Base-by-base conservation (phyloP, 1,140 invertebrate species). In the Hycleus phaleratus region DNA sequence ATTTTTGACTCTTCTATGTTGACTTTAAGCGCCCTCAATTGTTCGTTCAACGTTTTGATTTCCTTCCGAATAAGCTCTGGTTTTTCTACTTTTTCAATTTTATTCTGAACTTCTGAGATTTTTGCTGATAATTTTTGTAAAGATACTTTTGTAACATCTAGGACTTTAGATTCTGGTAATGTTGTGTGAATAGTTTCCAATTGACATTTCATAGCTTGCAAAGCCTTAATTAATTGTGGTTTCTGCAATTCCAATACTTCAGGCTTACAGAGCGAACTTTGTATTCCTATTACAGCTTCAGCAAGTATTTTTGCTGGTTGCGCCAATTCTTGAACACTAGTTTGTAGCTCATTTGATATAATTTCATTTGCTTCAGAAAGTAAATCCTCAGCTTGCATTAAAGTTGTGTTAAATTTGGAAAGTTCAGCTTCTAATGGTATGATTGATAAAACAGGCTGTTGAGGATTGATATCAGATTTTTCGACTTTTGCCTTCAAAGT, bases 141-240 rank as follows among this genome's bases (percentile, higher is more conserved):
- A 38, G 38, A 12, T 9, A 38, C 12, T 38, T 12, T 38, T n/a
- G 48, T 26, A 38, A 39, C 40, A 11, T 50, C 24, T 11, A 50
- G 38, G 11, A 32, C 7, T 26, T 63, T 42, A 3, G 26, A n/a
- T 56, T 49, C 54, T n/a, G 46, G 46, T 4, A 42, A 18, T 25
- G 12, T 6, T 26, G 43, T 4, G 9, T 26, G 3, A 3, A 55
- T 32, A 38, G 26, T 56, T 26, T 51, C 46, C 5, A 64, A 46
- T 49, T 45, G 43, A 49, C 50, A 11, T 54, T 65, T 65, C 24
- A 63, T 18, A 24, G 46, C 47, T 3, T 47, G 6, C 3, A 62
- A 32, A 18, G 58, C 55, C 25, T 50, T 54, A n/a, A 47, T 49
- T 25, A 58, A 9, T 61, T 57, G 38, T 11, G 56, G 26, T 49